These are phyloP conservation scores for Phocides pigmalion DNA, from an alignment of 1,140 invertebrate genomes.

Conservation along the genomic window DNA sequence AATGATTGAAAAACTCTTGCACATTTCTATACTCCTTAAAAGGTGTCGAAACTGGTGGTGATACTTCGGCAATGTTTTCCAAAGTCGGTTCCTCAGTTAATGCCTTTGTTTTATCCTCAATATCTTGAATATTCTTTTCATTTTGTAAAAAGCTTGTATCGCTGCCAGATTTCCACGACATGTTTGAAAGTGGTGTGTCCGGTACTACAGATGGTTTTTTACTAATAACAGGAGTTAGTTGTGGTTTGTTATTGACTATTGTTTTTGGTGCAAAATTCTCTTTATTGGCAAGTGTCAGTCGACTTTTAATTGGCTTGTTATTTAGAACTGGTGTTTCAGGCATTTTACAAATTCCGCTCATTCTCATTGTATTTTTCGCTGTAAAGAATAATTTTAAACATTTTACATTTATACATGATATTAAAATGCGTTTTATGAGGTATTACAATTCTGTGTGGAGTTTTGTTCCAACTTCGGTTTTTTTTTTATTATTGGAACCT, in stretches of 20 bases:
- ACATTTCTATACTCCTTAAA: constrained; percentile 68
- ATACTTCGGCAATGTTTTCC: constrained; percentile 57
- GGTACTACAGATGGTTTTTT: constrained; percentile 34
- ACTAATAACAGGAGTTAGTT: constrained; percentile 27
- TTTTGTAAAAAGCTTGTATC: constrained; percentile 70
- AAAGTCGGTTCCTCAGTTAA: constrained; percentile 51
- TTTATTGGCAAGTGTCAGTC: constrained; percentile 54
- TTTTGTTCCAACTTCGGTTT: no score
- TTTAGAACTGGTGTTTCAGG: constrained; percentile 58
- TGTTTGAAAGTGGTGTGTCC: constrained; percentile 61
- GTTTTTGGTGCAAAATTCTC: constrained; percentile 50
- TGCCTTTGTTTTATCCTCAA: constrained; percentile 51
- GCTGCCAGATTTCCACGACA: constrained; percentile 62
- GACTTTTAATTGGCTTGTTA: constrained; percentile 40
- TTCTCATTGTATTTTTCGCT: constrained; percentile 56
- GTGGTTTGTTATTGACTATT: constrained; percentile 41
- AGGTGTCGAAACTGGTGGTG: constrained; percentile 65
- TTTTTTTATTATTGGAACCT: no score
- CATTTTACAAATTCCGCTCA: constrained; percentile 69
- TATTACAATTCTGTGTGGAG: no score
- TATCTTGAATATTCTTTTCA: constrained; percentile 68
- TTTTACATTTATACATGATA: neutral
- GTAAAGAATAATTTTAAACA: constrained; percentile 38
- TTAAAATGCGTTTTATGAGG: no score
- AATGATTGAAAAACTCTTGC: constrained; percentile 65